Conservation (phyloP, 2,797 vertebrate genomes). For the Melopsittacus undulatus region DNA sequence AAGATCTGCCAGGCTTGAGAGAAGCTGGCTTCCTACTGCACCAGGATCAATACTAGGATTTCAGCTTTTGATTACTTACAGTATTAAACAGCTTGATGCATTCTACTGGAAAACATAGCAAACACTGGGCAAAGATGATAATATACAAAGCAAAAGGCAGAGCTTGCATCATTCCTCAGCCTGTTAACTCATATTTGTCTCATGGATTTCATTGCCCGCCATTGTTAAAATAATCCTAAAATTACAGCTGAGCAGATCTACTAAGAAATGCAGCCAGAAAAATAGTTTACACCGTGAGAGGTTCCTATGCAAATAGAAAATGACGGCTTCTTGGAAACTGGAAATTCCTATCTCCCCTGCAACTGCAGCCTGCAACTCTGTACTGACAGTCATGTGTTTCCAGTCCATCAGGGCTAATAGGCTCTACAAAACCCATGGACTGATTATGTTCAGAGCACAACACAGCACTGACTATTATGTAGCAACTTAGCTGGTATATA, state of each 20-base stretch:
- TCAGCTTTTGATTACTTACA: slow-evolving; percentile 2
- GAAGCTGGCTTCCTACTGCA: neutral
- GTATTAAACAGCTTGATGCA: neutral
- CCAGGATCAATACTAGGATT: neutral
- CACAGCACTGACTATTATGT: slow-evolving; percentile 49
- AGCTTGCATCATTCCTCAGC: neutral
- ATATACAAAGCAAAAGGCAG: neutral
- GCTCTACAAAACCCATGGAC: slow-evolving; percentile 34
- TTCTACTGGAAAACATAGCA: neutral
- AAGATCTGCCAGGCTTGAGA: neutral
- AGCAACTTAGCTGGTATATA: slow-evolving; percentile 59
- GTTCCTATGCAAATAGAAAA: slow-evolving; percentile 7
- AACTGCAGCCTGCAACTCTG: neutral
- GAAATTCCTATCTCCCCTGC: slow-evolving; percentile 27
- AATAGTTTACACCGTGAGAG: slow-evolving; percentile 2
- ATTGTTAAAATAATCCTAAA: slow-evolving; percentile 48
- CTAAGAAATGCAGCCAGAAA: slow-evolving; percentile 16
- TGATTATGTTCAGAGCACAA: slow-evolving; percentile 37
- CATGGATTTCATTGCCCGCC: neutral
- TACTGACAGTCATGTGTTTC: neutral
- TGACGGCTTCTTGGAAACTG: neutral
- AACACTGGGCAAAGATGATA: neutral
- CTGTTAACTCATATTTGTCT: neutral
- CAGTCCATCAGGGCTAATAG: slow-evolving; percentile 45
- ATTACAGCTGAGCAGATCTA: neutral